Base-by-base conservation (phyloP, 1,140 invertebrate species). In the Dendroctonus valens region DNA sequence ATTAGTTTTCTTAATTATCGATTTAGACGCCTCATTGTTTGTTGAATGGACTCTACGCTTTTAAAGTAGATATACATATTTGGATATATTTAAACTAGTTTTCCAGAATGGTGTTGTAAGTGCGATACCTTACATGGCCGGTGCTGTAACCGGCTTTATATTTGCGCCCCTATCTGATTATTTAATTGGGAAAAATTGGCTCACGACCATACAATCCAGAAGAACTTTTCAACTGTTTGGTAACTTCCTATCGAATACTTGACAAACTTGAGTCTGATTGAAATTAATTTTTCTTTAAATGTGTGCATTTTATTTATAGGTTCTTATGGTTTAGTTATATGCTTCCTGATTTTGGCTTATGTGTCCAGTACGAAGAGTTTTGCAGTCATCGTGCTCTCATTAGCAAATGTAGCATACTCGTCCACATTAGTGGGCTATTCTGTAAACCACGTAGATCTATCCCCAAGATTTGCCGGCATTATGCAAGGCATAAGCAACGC, bases 401-500 rank as follows among this genome's bases (percentile, higher is more conserved):
- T 87, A 6, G 87, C 89, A 26, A 89, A 93, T 11, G 87, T 89
- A 0, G 78, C 89, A 1, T 91, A 93, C 69, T 86, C 90, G 7
- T 88, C 89, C 9, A 81, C 85, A 26, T 89, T 87, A 60, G 86
- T 89, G 48, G 92, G 91, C 4, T 89, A 77, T 54, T 73, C 80
- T 57, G 73, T 84, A 4, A 90, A 90, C 72, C 86, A 90, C 72
- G 82, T 91, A n/a, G 89, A 91, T 73, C 80, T 92, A 55, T 84
- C 89, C 2, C 87, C 87, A 11, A 88, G 86, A 77, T 86, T 82
- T 78, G 87, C 88, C 14, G 87, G 88, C 9, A 84, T 83, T 0
- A 76, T 91, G 70, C 89, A 91, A 84, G 89, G 91, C 6, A 81
- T 93, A 11, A 90, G 89, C 44, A 93, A 92, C 76, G 87, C 87